Evolutionary conservation across 64 coral and sea anemone species (phyloP), one percentile per base, ranked within the genome.

Genomic region (Montipora sp.): DNA sequence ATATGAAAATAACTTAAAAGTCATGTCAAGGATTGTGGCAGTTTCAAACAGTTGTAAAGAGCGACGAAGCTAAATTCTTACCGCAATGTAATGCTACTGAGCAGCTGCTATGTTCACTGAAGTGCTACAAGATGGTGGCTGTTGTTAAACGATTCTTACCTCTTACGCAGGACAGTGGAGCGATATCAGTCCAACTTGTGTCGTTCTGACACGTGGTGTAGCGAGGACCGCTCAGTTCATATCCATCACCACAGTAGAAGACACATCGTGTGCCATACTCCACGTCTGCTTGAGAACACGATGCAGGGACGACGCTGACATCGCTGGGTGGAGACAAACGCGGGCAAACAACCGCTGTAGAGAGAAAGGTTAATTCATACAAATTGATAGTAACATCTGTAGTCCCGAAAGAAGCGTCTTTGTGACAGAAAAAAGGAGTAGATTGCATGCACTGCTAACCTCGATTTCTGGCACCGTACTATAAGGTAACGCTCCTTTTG

Each of bases 261-360:
- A 99, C 98, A 44, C 92, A 93, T 5, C 98, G 89, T 71, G 78
- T 89, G 7, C 98, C 98, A 76, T 96, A 94, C 5, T 99, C 98
- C 10, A 96, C 92, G 73, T 93, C 92, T 74, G 90, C 89, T 74
- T 88, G 65, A 5, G 87, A 83, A 27, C 91, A 93, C 15, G 88
- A 90, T 14, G 78, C 73, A 46, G 98, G 98, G 2, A 99, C 76
- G 0, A 94, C 90, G 0, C 94, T 89, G 18, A 94, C 98, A 4
- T 92, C 88, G 14, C 48, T 21, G 13, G 88, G 89, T 18, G 48
- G 50, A 13, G 84, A 49, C 19, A 93, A 78, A 18, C 59, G 84
- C 8, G 75, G 94, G 59, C 98, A 99, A 21, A 87, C 36, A 13
- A 96, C 92, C 47, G 98, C 98, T 99, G 69, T 3, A 91, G 59